phyloP scores from a whole-genome alignment of 2,888 invertebrate species.

The Copidosoma aretas region DNA sequence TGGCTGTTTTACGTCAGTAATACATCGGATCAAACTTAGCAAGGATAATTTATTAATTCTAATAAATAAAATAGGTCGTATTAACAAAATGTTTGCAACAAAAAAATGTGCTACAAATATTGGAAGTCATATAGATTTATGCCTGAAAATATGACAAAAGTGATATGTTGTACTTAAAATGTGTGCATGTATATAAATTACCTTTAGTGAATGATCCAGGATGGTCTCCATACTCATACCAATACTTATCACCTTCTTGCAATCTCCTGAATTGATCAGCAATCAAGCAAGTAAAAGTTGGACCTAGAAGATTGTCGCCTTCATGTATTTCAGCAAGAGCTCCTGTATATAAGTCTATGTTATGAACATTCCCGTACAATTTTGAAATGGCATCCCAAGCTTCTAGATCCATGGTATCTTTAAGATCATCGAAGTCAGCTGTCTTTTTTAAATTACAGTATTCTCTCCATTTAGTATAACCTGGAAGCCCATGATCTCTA shows the following conservation, averaged over 20 bases:
- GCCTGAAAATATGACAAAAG: too few species aligned
- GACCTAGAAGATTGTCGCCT: slow-evolving; percentile 78
- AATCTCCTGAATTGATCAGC: slow-evolving; percentile 84
- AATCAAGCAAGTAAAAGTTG: slow-evolving; percentile 83
- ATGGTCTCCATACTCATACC: slow-evolving; percentile 80
- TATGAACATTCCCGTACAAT: slow-evolving; percentile 79
- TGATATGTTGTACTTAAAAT: too few species aligned
- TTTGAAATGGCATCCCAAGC: slow-evolving; percentile 69
- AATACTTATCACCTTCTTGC: slow-evolving; percentile 84
- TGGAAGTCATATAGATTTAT: too few species aligned
- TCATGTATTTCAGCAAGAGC: slow-evolving; percentile 81
- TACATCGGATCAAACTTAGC: too few species aligned
- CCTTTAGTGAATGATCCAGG: slow-evolving; percentile 73
- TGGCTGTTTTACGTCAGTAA: too few species aligned
- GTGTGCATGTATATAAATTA: slow-evolving; percentile 61
- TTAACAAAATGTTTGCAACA: too few species aligned
- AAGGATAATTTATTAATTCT: too few species aligned
- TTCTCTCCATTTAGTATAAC: slow-evolving; percentile 79
- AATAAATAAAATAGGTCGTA: too few species aligned
- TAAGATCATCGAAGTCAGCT: slow-evolving; percentile 71
- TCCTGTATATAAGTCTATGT: slow-evolving; percentile 89
- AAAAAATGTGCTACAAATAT: too few species aligned
- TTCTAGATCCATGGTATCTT: slow-evolving; percentile 70
- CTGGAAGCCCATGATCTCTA: slow-evolving; percentile 84
- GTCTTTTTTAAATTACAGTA: slow-evolving; percentile 75